These are phyloP conservation scores for Geodia barretti DNA, from an alignment of 37 sponge, comb jelly and placozoan species.

Conservation along the genomic window DNA sequence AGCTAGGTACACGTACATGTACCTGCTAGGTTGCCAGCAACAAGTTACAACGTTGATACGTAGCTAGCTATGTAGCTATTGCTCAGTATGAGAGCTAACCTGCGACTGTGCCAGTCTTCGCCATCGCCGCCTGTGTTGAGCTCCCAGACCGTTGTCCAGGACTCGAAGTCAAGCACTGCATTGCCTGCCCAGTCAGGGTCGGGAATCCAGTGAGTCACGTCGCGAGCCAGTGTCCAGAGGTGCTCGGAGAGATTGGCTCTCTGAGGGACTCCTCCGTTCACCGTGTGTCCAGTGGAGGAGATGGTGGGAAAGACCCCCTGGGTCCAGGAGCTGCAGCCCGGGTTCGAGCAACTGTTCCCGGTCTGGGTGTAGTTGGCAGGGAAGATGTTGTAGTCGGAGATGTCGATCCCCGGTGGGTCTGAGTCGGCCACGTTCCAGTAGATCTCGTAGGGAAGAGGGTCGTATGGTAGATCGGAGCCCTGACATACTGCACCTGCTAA, in stretches of 20 bases:
- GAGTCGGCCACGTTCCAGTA: conserved; percentile 45
- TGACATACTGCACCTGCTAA: too few species aligned
- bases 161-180: conserved; percentile 51
- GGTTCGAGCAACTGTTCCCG: conserved; percentile 16
- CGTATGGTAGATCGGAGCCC: too few species aligned
- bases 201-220: conserved; percentile 28
- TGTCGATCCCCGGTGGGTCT: conserved; percentile 3
- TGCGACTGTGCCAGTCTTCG: conserved; percentile 27
- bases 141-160: conserved; percentile 54
- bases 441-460: conserved; percentile 21
- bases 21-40: too few species aligned
- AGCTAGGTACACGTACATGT: too few species aligned
- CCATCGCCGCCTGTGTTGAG: conserved; percentile 13
- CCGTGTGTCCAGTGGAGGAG: background rate
- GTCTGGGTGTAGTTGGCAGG: conserved; percentile 48
- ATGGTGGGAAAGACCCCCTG: conserved; percentile 49
- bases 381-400: conserved; percentile 13
- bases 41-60: too few species aligned
- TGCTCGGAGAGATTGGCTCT: conserved; percentile 30
- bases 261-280: conserved; percentile 50
- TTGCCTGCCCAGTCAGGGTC: conserved; percentile 38
- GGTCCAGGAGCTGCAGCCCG: conserved; percentile 24
- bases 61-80: too few species aligned
- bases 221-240: conserved; percentile 1
- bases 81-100: too few species aligned